Evolutionary conservation across 2,797 vertebrate genomes (phyloP).

Genomic region (Cetoscarus ocellatus): DNA sequence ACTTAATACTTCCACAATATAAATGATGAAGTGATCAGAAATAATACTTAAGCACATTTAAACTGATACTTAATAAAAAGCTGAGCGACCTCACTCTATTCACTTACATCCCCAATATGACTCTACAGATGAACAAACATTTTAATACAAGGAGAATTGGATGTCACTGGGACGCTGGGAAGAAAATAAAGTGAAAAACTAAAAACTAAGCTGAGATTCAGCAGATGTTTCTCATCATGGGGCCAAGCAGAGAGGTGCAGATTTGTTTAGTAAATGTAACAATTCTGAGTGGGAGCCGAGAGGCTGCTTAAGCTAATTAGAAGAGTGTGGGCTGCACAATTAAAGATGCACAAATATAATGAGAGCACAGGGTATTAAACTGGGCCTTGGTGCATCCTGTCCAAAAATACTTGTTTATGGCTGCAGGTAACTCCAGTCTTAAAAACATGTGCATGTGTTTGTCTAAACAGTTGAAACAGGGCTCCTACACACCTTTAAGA

Average conservation of each 20-base stretch:
- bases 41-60: too few species aligned
- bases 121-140: too few species aligned
- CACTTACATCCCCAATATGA: too few species aligned
- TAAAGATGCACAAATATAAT: slow-evolving; percentile 45
- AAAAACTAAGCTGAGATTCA: not conserved
- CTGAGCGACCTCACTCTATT: too few species aligned
- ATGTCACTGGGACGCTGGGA: not conserved
- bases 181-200: not conserved
- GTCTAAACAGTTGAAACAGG: slow-evolving; percentile 4
- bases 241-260: slow-evolving; percentile 32
- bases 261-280: slow-evolving; percentile 47
- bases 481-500: too few species aligned
- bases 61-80: too few species aligned
- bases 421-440: slow-evolving; percentile 8
- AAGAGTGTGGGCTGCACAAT: slow-evolving; percentile 49
- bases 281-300: slow-evolving; percentile 43
- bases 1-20: too few species aligned
- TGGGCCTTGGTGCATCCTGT: not conserved
- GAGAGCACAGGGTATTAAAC: slow-evolving; percentile 33
- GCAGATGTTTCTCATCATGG: slow-evolving; percentile 29
- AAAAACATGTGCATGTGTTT: not conserved
- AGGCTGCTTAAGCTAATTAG: slow-evolving; percentile 62
- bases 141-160: too few species aligned
- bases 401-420: not conserved
- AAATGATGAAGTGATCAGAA: too few species aligned